Evolutionary conservation across 2,797 vertebrate species (phyloP), one percentile per base, ranked within the genome.

Genomic region (Paedocypris micromegethes): DNA sequence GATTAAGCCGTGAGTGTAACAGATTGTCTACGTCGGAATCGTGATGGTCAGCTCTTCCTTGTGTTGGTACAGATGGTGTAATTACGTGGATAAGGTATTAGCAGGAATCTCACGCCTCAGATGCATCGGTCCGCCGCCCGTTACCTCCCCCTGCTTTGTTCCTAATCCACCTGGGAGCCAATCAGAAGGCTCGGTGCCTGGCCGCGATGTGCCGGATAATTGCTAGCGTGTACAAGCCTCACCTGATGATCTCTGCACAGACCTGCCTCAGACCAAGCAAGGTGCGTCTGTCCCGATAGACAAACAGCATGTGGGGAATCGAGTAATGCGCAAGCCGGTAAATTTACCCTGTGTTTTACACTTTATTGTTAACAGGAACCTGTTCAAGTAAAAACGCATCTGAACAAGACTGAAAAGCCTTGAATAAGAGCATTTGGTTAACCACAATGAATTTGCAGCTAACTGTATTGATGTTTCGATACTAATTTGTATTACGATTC

Each of bases 131-230:
- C 79, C 68, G 54, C 68, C 80, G 59, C 73, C 64, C 80, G 84
- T 79, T 83, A 87, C 86, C 84, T 77, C 76, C 79, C 78, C 77
- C 71, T 72, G 66, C 77, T 74, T 74, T 76, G 70, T 74, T 81
- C 85, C 79, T 89, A 93, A 93, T 90, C 90, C 91, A 61, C 85
- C 59, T 67, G 90, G 89, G 91, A 90, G 76, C 86, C 91, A 94
- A 97, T 97, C 92, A 92, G 83, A 77, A 82, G 83, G 68, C 49
- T 84, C 76, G 51, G 79, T 76, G 75, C 72, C 38, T 37, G 70
- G 40, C 59, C 58, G 49, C 45, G 41, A 66, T 59, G 67, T 49
- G 69, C 54, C 1, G 46, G 55, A 72, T 76, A 76, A 72, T 64
- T 23, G 45, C 68, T 50, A 47, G 52, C 8, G 64, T 9, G 41